These are phyloP conservation scores for Leptarthrus brevirostris DNA, from an alignment of 2,888 invertebrate genomes.

Conservation along the genomic window DNA sequence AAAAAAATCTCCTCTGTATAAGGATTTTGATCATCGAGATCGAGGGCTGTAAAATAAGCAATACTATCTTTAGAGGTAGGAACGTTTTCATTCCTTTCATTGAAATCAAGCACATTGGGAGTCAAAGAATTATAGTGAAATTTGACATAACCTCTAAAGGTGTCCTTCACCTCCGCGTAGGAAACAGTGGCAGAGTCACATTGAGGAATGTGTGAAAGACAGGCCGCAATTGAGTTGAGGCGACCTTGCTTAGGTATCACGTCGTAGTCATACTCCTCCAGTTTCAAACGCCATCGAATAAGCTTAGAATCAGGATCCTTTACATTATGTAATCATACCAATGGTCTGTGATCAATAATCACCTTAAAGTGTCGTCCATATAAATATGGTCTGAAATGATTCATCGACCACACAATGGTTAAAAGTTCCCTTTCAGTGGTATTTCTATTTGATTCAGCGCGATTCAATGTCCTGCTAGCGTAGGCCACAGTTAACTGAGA, in stretches of 20 bases:
- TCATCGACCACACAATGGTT: conserved; percentile 56
- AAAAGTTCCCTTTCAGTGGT: conserved; percentile 55
- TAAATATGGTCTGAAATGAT: conserved; percentile 58
- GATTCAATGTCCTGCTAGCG: no score
- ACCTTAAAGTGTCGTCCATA: conserved; percentile 57
- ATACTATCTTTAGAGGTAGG: not conserved
- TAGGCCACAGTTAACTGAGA: no score
- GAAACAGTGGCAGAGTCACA: no score
- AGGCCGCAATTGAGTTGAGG: no score
- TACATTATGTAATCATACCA: conserved; percentile 54
- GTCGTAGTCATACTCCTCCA: conserved; percentile 58
- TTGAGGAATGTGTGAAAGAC: no score
- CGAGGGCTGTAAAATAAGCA: not conserved
- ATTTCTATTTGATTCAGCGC: no score
- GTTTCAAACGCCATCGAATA: conserved; percentile 57
- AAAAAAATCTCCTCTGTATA: not conserved
- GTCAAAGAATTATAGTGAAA: conserved; percentile 21
- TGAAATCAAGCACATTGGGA: not conserved
- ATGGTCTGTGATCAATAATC: conserved; percentile 58
- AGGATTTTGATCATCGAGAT: not conserved
- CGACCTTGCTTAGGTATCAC: no score
- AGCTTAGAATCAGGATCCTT: conserved; percentile 56
- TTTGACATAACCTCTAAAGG: no score
- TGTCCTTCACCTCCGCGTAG: no score
- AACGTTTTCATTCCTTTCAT: not conserved